phyloP scores from a whole-genome alignment of 2,113 vertebrate species.

The Ahaetulla prasina region DNA sequence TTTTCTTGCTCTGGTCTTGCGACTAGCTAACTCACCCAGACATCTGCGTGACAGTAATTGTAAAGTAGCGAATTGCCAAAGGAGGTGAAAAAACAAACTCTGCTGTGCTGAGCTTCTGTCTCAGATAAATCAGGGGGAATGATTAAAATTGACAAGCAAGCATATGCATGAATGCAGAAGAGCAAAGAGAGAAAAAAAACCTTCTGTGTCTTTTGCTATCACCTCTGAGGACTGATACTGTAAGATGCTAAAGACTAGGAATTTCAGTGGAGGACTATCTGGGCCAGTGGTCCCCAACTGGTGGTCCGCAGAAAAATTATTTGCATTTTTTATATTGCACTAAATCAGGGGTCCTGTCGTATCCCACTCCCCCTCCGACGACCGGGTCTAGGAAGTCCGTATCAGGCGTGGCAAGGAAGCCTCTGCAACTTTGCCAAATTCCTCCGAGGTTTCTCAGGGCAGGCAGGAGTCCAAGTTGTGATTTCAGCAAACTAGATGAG shows the following conservation, averaged over 20 bases:
- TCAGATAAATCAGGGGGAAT: not conserved
- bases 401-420: too few relatives aligned
- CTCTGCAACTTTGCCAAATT: too few relatives aligned
- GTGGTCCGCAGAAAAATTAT: too few relatives aligned
- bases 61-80: not conserved
- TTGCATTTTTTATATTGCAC: too few relatives aligned
- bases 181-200: not conserved
- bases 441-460: too few relatives aligned
- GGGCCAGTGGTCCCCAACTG: too few relatives aligned
- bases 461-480: too few relatives aligned
- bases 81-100: not conserved
- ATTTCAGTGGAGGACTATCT: not conserved
- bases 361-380: too few relatives aligned
- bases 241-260: not conserved
- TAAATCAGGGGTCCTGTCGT: too few relatives aligned
- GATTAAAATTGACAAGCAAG: not conserved
- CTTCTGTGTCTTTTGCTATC: not conserved
- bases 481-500: too few relatives aligned
- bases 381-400: too few relatives aligned
- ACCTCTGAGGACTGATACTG: not conserved
- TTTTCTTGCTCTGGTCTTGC: not conserved
- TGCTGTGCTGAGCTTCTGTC: not conserved
- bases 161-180: not conserved
- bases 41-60: not conserved
- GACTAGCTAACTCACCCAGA: not conserved